Evolutionary conservation across 2,797 vertebrate genomes (phyloP).

Genomic region (Melanotaenia parkinsoni): DNA sequence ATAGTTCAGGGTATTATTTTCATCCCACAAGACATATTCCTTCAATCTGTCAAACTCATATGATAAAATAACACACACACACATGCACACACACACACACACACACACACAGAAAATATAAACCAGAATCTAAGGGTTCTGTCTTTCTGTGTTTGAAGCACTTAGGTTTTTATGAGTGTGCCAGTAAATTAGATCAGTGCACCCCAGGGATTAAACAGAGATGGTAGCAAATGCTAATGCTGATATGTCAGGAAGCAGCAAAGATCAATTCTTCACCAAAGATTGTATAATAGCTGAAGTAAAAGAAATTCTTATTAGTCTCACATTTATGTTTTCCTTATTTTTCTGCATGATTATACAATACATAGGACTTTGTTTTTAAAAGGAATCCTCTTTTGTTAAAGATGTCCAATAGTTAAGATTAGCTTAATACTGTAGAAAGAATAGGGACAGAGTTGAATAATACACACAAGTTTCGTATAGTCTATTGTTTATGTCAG

Average conservation of each 20-base stretch:
- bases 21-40: constrained; percentile 37
- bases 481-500: constrained; percentile 77
- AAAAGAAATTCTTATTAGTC: background rate
- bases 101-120: background rate
- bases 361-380: background rate
- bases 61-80: constrained; percentile 9
- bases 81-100: background rate
- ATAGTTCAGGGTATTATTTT: constrained; percentile 44
- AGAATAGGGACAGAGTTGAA: constrained; percentile 22
- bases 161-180: constrained; percentile 41
- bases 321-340: background rate
- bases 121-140: background rate
- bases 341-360: background rate
- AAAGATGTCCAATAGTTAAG: background rate
- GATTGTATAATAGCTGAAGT: background rate
- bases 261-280: background rate
- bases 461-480: constrained; percentile 52
- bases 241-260: background rate
- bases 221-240: background rate
- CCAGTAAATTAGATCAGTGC: constrained; percentile 55
- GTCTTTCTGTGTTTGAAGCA: constrained; percentile 38
- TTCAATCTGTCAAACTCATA: constrained; percentile 13
- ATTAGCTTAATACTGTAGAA: constrained; percentile 26
- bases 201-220: constrained; percentile 12
- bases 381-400: background rate